phyloP scores from a whole-genome alignment of 2,113 vertebrate genomes.

The Mus pahari region DNA sequence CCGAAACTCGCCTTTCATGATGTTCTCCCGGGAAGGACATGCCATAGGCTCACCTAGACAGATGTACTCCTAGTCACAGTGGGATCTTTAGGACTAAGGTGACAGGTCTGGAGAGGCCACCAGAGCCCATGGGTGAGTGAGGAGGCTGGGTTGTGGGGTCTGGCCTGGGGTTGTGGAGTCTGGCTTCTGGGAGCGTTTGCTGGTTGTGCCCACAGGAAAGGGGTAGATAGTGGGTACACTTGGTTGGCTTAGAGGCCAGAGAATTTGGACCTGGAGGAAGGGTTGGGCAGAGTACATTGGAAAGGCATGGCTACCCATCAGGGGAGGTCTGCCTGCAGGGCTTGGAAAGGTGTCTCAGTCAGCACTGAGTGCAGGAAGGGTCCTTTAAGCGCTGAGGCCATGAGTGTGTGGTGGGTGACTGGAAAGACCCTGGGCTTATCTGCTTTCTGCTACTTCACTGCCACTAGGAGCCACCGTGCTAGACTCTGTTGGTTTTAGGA shows the following conservation, averaged over 20 bases:
- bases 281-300: background rate
- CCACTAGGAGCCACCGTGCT: background rate
- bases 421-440: fast-evolving
- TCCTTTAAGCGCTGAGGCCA: fast-evolving
- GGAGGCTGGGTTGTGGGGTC: background rate
- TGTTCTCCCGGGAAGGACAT: background rate
- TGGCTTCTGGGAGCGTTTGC: background rate
- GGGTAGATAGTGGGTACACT: too few relatives aligned
- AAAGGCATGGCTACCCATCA: background rate
- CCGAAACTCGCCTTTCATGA: background rate
- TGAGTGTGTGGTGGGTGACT: fast-evolving
- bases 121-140: background rate
- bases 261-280: background rate
- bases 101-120: background rate
- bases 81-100: background rate
- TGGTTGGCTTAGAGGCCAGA: background rate
- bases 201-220: background rate
- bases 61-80: background rate
- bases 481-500: background rate
- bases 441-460: background rate
- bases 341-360: fast-evolving
- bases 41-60: background rate
- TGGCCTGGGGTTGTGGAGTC: background rate
- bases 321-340: background rate
- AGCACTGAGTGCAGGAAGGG: fast-evolving